Base-by-base conservation (phyloP, 2,113 vertebrate genomes). In the rabbit (Oryctolagus cuniculus) region DNA sequence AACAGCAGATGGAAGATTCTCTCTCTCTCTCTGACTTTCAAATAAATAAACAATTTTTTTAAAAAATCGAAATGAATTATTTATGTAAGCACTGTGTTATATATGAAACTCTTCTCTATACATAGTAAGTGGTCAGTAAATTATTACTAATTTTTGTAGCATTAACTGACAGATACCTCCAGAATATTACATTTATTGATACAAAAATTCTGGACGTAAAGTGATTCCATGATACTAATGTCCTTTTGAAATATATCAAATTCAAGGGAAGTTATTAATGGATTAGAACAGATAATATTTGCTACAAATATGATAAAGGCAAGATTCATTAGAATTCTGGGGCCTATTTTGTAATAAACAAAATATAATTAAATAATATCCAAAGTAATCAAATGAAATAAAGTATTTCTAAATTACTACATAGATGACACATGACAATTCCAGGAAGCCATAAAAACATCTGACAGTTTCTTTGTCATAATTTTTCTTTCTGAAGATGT, bases 311-410 rank as follows among this genome's bases (percentile, higher is more conserved):
- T 80, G 24, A 4, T 72, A 16, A 88, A 74, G 44, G 22, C 95
- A 92, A 92, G 44, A 66, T 27, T 34, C 63, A 25, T 73, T 90
- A 78, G 27, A 91, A 89, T 75, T 24, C 5, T 66, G n/a, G 29
- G 69, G 19, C 7, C 22, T 16, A 87, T 63, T 92, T 66, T 6
- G 1, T 89, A 51, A 27, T 69, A 96, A 96, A 90, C 72, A 88
- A 79, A 95, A 82, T 70, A 61, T 44, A 89, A 83, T 70, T 90
- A 93, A 86, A 24, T 93, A 44, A 61, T 13, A 91, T 83, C 89
- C 84, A 82, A 69, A 67, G 86, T 16, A 87, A 51, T n/a, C 70
- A 87, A 96, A 53, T 67, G 12, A 96, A 94, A 81, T 64, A 77
- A 84, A 17, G 0, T 1, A 69, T 84, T 80, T 69, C n/a, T 73